Base-by-base conservation (phyloP, 2,113 vertebrate species). In the Lichenostomus cassidix region DNA sequence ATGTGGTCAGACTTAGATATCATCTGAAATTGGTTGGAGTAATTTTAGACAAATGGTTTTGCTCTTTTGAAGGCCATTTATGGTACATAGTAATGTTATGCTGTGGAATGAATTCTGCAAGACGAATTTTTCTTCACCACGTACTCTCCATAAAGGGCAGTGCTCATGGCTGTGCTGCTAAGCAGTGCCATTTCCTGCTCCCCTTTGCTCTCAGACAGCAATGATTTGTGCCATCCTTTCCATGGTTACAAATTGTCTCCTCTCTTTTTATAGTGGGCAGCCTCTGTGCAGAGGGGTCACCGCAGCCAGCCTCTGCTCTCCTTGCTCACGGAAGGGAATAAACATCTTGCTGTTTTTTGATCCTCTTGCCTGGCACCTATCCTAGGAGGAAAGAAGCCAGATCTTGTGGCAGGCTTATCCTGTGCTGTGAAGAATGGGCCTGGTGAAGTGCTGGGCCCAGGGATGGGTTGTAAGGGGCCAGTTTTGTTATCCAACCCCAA, bases 41-140 rank as follows among this genome's bases (percentile, higher is more conserved):
- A 94, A 96, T 95, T 95, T 94, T 82, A 92, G 77, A 76, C 67
- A 96, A 91, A 96, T 75, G 41, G 49, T 60, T 93, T 67, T 91
- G 65, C 60, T 96, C 83, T 96, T 94, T 94, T 95, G 74, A 91
- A 87, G 77, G 49, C n/a, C 64, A 63, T 85, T 69, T 87, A 68
- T 75, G 59, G 37, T 46, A 78, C 7, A 2, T 8, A 20, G 59
- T 80, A 88, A 89, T 63, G 41, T 60, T 94, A 15, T 17, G 42
- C n/a, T 69, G 23, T 60, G 41, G 55, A 69, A 71, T 89, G 75
- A 96, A 92, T 92, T 96, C 94, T 94, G 87, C 65, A 95, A 67
- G 47, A 87, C 44, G 85, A 80, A 55, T 42, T 78, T 96, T 94
- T 81, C 56, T 88, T 92, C 81, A 84, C 39, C 31, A 28, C 6